phyloP scores from a whole-genome alignment of 2,797 vertebrate species.

The Gallirallus australis region DNA sequence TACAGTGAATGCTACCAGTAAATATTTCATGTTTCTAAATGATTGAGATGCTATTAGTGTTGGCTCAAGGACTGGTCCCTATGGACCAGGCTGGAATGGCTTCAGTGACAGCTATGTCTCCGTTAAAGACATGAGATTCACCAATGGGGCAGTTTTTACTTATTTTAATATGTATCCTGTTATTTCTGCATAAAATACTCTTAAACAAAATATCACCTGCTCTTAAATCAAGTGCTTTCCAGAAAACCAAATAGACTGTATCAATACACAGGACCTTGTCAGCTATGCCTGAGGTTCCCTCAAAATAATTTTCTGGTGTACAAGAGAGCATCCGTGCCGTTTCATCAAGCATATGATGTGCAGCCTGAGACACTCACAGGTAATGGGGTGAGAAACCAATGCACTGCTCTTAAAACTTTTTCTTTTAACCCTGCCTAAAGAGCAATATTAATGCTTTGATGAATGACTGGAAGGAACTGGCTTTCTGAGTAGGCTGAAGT shows the following conservation, averaged over 20 bases:
- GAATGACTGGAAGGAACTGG: not conserved
- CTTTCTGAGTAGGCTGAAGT: slow-evolving; percentile 6
- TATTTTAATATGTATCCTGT: not conserved
- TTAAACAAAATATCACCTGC: not conserved
- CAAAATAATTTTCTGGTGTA: not conserved
- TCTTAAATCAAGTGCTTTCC: not conserved
- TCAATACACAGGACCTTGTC: not conserved
- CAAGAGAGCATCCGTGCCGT: not conserved
- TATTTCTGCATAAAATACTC: not conserved
- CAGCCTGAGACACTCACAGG: not conserved
- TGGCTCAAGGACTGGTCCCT: not conserved
- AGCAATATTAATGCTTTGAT: not conserved
- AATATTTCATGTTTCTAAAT: not conserved
- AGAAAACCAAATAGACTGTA: not conserved
- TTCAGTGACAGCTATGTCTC: not conserved
- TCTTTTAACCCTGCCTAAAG: not conserved
- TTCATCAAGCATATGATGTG: not conserved
- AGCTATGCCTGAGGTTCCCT: not conserved
- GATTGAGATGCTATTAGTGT: not conserved
- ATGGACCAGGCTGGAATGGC: not conserved
- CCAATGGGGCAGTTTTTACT: not conserved
- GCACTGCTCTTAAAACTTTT: not conserved
- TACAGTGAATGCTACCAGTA: not conserved
- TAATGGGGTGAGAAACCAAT: slow-evolving; percentile 23
- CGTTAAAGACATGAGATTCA: not conserved